Percentiles rank a stretch among this genome's conserved stretches.
Conservation (phyloP, 2,888 invertebrate species). For the Chirona hameri region DNA sequence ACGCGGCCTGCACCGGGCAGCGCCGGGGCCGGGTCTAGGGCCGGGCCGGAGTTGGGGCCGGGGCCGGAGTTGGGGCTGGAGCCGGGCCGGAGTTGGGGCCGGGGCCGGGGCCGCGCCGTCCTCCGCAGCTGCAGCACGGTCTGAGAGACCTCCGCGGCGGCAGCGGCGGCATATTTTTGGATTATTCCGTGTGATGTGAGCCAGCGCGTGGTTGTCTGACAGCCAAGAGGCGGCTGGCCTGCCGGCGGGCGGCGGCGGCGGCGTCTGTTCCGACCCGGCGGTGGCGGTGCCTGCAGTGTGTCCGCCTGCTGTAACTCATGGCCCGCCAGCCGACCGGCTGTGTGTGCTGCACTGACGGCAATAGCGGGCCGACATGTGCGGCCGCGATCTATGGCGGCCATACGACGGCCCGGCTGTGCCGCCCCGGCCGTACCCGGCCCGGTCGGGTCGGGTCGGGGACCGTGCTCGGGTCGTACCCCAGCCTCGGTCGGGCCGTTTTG, state of each 20-base stretch:
- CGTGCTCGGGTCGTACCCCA: too few species aligned
- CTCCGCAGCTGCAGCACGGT: neutral
- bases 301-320: constrained; percentile 1
- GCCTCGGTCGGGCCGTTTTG: neutral
- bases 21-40: too few species aligned
- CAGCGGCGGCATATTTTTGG: constrained; percentile 6
- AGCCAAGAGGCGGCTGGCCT: constrained; percentile 9
- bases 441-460: too few species aligned
- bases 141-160: neutral
- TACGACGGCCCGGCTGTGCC: neutral
- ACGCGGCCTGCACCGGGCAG: too few species aligned
- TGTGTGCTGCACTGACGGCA: neutral
- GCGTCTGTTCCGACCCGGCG: neutral
- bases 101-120: neutral
- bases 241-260: neutral
- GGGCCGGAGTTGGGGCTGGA: too few species aligned
- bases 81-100: neutral
- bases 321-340: neutral
- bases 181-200: neutral
- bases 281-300: neutral
- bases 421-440: neutral
- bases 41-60: too few species aligned
- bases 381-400: neutral
- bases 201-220: neutral
- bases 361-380: neutral